phyloP scores from a whole-genome alignment of 2,113 vertebrate species.

The Saccopteryx bilineata region DNA sequence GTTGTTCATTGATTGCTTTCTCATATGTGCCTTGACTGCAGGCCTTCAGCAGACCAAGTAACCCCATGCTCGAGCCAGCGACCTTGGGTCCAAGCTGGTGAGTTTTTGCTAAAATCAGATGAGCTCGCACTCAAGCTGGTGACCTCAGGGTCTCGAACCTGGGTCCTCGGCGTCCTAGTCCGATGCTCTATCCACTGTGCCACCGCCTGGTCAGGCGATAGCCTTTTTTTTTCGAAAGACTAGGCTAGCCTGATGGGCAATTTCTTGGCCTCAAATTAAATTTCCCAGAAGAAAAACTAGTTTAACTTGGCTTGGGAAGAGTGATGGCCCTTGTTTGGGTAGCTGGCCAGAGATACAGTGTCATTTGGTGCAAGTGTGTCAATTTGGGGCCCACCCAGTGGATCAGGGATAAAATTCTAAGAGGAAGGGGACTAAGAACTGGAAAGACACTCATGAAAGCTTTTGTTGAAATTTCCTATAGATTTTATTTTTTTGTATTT shows the following conservation, averaged over 20 bases:
- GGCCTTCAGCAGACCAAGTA: too few relatives aligned
- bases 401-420: background rate
- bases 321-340: background rate
- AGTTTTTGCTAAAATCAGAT: too few relatives aligned
- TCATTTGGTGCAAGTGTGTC: background rate
- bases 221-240: background rate
- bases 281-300: slow-evolving; percentile 22
- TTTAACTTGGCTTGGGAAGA: slow-evolving; percentile 27
- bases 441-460: background rate
- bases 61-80: too few relatives aligned
- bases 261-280: slow-evolving; percentile 54
- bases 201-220: background rate
- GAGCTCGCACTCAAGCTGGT: too few relatives aligned
- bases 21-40: too few relatives aligned
- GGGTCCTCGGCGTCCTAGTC: too few relatives aligned
- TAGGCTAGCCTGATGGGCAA: background rate
- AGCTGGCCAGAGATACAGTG: background rate
- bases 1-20: too few relatives aligned
- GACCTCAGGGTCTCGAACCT: too few relatives aligned
- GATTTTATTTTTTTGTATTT: background rate
- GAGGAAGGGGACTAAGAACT: background rate
- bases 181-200: too few relatives aligned
- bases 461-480: background rate
- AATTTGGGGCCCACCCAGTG: background rate
- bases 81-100: too few relatives aligned